Percentiles rank a stretch among this genome's conserved stretches.
These are phyloP conservation scores for Pseudolaguvia tuberculata DNA, from an alignment of 2,113 vertebrate genomes.

Conservation along the genomic window DNA sequence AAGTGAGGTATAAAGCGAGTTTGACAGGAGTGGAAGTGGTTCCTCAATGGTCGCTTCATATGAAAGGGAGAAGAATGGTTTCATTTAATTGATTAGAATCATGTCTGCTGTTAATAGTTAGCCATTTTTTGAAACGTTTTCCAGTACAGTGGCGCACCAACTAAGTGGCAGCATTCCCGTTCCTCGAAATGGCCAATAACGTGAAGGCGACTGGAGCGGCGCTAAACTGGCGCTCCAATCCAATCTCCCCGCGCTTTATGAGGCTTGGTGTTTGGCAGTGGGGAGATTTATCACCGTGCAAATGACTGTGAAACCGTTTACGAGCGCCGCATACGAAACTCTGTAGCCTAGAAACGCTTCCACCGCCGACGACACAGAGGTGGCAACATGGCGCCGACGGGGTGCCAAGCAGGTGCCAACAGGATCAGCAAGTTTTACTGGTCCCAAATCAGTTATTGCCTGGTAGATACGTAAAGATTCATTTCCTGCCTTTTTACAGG, in stretches of 20 bases:
- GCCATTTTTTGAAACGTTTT: not conserved
- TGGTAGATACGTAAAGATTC: not conserved
- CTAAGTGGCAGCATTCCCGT: not conserved
- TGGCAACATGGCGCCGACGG: constrained; percentile 25
- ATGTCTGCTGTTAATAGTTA: not conserved
- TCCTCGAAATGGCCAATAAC: constrained; percentile 18
- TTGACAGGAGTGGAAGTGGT: constrained; percentile 24
- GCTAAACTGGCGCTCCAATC: constrained; percentile 13
- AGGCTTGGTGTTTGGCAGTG: constrained; percentile 31
- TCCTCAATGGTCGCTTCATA: no score
- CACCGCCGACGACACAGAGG: constrained; percentile 21
- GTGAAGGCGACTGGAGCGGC: not conserved
- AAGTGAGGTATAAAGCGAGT: constrained; percentile 48
- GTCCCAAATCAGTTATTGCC: not conserved
- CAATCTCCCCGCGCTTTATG: constrained; percentile 32
- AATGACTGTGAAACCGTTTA: constrained; percentile 47
- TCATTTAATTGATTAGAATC: not conserved
- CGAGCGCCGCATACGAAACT: constrained; percentile 15
- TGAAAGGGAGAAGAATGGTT: no score
- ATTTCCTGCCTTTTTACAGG: constrained; percentile 13
- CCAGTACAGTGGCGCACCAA: not conserved
- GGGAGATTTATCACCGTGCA: constrained; percentile 42
- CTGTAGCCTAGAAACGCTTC: constrained; percentile 29
- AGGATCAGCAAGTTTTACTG: constrained; percentile 6
- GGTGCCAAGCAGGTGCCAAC: constrained; percentile 28